Conservation (phyloP, 2,888 invertebrate genomes). For the Hylaea fasciaria region DNA sequence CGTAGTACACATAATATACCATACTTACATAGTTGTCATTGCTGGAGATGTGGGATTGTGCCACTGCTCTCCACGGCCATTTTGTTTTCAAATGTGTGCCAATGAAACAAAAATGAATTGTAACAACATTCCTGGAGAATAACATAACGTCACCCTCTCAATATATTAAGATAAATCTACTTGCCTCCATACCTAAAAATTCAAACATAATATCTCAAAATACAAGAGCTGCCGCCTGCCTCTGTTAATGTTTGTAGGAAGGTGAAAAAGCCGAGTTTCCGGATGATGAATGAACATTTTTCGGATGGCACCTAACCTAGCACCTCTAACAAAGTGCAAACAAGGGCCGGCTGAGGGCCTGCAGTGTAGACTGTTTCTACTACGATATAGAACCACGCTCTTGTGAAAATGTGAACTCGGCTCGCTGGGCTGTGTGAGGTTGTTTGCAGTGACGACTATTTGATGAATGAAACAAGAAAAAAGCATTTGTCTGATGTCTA, state of each 20-base stretch:
- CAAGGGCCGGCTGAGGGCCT: constrained; percentile 37
- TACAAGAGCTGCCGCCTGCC: not conserved
- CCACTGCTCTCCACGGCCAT: no score
- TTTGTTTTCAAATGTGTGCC: no score
- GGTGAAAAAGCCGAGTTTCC: not conserved
- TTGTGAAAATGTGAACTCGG: constrained; percentile 13
- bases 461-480: constrained; percentile 16
- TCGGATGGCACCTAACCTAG: constrained; percentile 27
- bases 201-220: not conserved
- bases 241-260: not conserved
- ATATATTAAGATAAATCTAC: no score
- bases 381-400: constrained; percentile 23
- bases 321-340: constrained; percentile 41
- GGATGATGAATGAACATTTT: constrained; percentile 18
- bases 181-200: no score
- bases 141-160: no score
- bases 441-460: constrained; percentile 27
- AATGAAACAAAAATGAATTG: no score
- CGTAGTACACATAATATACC: no score
- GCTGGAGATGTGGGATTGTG: no score
- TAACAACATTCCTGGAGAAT: no score
- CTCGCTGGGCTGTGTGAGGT: not conserved
- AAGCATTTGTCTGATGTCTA: not conserved
- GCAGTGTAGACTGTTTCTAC: no score
- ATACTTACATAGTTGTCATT: no score